Base-by-base conservation (phyloP, 2,797 vertebrate species). In the Aulostomus chinensis region DNA sequence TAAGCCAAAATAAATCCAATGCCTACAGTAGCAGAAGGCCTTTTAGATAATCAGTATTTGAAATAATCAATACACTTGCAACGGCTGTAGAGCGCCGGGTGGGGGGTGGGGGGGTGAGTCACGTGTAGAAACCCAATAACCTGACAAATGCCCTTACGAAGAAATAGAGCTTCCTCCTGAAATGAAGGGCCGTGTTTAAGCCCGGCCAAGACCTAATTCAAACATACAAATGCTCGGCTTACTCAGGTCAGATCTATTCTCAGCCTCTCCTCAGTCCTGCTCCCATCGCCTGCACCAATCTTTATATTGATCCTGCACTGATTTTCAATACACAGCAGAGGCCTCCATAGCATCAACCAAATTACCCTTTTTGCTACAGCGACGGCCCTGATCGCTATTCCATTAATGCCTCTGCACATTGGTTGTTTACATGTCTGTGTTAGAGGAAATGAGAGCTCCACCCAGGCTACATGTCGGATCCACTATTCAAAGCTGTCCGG, bases 1-100 rank as follows among this genome's bases (percentile, higher is more conserved):
- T 93, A 93, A 94, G 88, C 81, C 90, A 89, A 88, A 90, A 91
- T 90, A 93, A 91, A 94, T 91, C 88, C 89, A 92, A 92, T 84
- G 61, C 82, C 88, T 89, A 89, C 88, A 89, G 93, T 92, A 92
- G 91, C 83, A 91, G 91, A 91, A 90, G 86, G 88, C 90, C 88
- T 93, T 93, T 92, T 92, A 93, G 92, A 94, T 93, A 93, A 91
- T 92, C 85, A 92, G 87, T 92, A 92, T 90, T 85, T 87, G 83
- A 92, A 91, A 89, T 91, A 92, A 93, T 92, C 90, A 82, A 93
- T 92, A 92, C 4, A 38, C 82, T 85, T 84, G 87, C 80, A 87
- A 89, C 86, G 60, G 80, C 82, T 79, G 86, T 76, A 74, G 68
- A 88, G 73, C 66, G 45, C 62, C 61, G 22, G 32, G 6, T 49